Base-by-base conservation (phyloP, 2,888 invertebrate species). In the Nymphalis c-album region DNA sequence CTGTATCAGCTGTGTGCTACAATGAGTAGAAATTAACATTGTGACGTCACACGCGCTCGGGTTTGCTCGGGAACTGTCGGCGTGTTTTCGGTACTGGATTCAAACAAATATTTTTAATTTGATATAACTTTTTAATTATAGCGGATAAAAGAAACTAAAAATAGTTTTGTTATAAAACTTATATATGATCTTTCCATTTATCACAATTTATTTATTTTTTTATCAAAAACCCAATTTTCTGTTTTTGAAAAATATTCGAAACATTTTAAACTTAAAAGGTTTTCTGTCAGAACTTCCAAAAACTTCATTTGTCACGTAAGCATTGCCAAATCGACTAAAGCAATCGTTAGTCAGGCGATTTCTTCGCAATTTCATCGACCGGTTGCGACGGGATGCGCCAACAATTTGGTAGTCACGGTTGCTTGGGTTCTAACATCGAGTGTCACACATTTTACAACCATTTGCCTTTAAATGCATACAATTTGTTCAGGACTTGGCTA, bases 341-440 rank as follows among this genome's bases (percentile, higher is more conserved):
- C 57, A 57, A 40, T 17, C 35, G 57, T 57, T 57, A 35, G 57
- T 57, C 57, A 20, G 47, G 55, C 26, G 26, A 58, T 55, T 64
- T 64, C 63, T 65, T 40, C 57, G 31, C 53, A 55, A 47, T 61
- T 62, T 22, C 57, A 48, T 55, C 60, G 47, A 55, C 35, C 35
- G 47, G 55, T 22, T 45, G 20, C 35, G 40, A 47, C 58, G 31
- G 47, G 47, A 57, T 57, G 57, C 46, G 63, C 63, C 45, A 57
- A 46, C 59, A 67, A 67, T 67, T 67, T 67, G 55, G 58, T 63
- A 64, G 53, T 55, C 64, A 64, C 59, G 13, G 22, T 51, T n/a
- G 59, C 45, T 50, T 51, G 40, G 59, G 53, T 55, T 47, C 62
- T 48, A 61, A 59, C 64, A 50, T 60, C 64, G 46, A 67, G 59